Evolutionary conservation across 2,113 vertebrate genomes (phyloP).

Genomic region (Tachysurus vachellii): DNA sequence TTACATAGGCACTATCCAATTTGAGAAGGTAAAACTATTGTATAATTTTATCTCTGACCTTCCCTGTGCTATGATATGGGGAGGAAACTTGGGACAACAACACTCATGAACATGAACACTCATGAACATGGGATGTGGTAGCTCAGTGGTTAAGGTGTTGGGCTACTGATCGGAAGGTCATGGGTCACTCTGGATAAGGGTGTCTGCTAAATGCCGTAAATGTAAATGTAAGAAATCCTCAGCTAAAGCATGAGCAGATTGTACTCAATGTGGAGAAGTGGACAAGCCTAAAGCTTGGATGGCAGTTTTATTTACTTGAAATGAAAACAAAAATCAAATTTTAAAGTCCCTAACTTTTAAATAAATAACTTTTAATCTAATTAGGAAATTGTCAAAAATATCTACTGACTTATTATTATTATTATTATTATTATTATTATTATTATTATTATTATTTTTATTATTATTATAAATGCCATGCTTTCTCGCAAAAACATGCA

Average conservation of each 20-base stretch:
- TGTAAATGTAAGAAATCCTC: neutral
- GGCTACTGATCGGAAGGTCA: too few species aligned
- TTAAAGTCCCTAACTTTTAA: neutral
- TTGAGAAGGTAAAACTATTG: neutral
- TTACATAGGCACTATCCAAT: neutral
- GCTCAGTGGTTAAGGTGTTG: too few species aligned
- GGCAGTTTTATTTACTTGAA: conserved; percentile 16
- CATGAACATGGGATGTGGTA: too few species aligned
- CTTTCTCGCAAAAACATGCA: neutral
- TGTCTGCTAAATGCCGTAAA: too few species aligned
- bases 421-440: too few species aligned
- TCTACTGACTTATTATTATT: neutral
- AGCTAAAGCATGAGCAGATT: conserved; percentile 4
- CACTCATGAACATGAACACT: neutral
- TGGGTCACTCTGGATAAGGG: too few species aligned
- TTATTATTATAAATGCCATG: too few species aligned
- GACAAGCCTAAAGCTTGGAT: conserved; percentile 12
- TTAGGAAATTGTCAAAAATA: neutral
- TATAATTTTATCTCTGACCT: neutral
- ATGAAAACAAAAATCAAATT: too few species aligned
- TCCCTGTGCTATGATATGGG: neutral
- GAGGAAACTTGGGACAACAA: neutral
- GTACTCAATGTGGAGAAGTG: neutral
- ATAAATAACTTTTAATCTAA: neutral
- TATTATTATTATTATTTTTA: too few species aligned